phyloP scores from a whole-genome alignment of 2,888 invertebrate genomes.

The Gymnocheta viridis region DNA sequence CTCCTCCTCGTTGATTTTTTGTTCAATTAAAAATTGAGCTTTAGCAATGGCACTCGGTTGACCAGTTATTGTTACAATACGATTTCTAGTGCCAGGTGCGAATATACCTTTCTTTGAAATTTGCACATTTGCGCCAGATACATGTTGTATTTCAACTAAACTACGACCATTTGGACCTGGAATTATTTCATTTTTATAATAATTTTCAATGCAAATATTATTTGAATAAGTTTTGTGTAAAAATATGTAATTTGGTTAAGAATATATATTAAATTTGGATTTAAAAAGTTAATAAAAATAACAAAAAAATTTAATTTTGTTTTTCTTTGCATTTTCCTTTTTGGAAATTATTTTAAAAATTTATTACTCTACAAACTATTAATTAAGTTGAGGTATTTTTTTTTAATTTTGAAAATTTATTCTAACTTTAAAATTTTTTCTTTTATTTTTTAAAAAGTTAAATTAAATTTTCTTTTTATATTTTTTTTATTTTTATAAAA shows the following conservation, averaged over 20 bases:
- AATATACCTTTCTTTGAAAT: conserved; percentile 99
- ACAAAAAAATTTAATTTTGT: background rate
- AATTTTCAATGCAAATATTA: conserved; percentile 28
- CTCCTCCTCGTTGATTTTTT: conserved; percentile 98
- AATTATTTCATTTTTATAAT: conserved; percentile 72
- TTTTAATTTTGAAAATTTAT: conserved; percentile 13
- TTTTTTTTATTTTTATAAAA: background rate
- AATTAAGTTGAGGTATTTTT: conserved; percentile 32
- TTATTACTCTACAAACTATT: conserved; percentile 16
- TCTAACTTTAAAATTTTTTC: background rate
- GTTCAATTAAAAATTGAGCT: conserved; percentile 97
- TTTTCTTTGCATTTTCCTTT: background rate
- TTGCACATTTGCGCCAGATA: conserved; percentile 98
- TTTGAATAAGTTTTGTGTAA: conserved; percentile 4
- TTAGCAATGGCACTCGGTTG: conserved; percentile 92
- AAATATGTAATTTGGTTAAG: background rate
- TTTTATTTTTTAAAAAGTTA: background rate
- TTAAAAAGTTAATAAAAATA: background rate
- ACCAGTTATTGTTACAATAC: conserved; percentile 98
- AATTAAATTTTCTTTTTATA: background rate
- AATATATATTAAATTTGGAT: background rate
- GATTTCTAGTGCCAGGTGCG: conserved; percentile 98
- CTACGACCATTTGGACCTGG: conserved; percentile 96
- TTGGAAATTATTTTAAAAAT: background rate
- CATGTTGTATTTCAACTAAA: conserved; percentile 98